Conservation (phyloP, 2,113 vertebrate genomes). For the Pavo muticus region DNA sequence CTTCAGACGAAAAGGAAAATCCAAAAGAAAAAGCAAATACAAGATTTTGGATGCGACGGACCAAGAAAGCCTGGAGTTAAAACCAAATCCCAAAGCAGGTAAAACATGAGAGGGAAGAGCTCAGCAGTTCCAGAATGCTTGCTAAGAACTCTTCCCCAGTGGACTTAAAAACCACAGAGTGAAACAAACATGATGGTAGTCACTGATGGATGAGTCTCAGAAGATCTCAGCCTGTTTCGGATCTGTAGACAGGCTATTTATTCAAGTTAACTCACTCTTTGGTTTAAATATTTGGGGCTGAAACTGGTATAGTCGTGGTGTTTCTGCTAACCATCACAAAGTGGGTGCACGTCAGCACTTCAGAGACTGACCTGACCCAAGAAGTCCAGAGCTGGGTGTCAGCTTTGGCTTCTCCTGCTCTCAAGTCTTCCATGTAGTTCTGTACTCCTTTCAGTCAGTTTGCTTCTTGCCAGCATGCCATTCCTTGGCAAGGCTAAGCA, state of each 20-base stretch:
- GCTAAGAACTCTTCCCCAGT: neutral
- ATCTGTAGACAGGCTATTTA: neutral
- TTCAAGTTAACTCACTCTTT: neutral
- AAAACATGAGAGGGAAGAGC: conserved; percentile 38
- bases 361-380: neutral
- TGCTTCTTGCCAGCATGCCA: neutral
- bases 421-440: neutral
- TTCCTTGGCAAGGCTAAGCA: neutral
- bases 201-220: neutral
- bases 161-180: neutral
- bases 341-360: neutral
- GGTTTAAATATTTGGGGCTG: neutral
- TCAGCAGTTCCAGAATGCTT: neutral
- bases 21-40: conserved; percentile 94
- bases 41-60: conserved; percentile 94
- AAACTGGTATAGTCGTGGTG: neutral
- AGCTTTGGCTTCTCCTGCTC: neutral
- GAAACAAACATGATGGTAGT: neutral
- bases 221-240: neutral
- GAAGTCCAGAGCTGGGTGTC: neutral
- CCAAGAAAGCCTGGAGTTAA: conserved; percentile 91
- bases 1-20: conserved; percentile 90
- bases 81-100: conserved; percentile 88
- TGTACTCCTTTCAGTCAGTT: neutral
- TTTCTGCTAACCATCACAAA: neutral